Evolutionary conservation across 2,888 invertebrate species (phyloP), one percentile per base, ranked within the genome.

Genomic region (Synergus gifuensis): DNA sequence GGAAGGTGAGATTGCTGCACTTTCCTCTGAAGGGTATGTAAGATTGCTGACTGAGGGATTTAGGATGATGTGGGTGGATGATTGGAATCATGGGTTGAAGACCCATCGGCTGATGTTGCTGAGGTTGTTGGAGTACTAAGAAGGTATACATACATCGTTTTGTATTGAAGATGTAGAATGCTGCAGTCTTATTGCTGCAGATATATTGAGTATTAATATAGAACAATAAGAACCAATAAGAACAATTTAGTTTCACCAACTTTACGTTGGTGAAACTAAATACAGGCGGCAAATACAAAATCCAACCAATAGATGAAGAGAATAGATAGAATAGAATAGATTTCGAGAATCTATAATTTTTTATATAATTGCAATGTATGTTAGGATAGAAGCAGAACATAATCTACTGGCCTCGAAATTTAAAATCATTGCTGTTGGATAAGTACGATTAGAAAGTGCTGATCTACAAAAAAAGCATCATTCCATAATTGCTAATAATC

Each of bases 41-140:
- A 54, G 54, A 73, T 73, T 73, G 54, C 73, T 66, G 46, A 73
- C 73, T 36, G 28, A 73, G 28, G 54, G 54, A 36, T 73, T 54
- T 73, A 54, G 36, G 54, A 36, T 73, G 49, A 54, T 73, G 49
- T 73, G 28, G 54, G 36, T 66, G 66, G 66, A 42, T 40, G 66
- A 42, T 66, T 66, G 40, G n/a, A 54, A 73, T 73, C 12, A 9
- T 22, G 22, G 44, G 1, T 54, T 28, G 36, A 46, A 54, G 36
- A 69, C 9, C 40, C 63, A 54, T 54, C 3, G 54, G n/a, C n/a
- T 54, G n/a, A 7, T 54, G 54, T 54, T 54, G 2, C 54, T 54
- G 8, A 54, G n/a, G 3, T 64, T 60, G 22, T 60, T 60, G 11
- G 5, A 5, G 12, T n/a, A 22, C 22, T 60, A 22, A 60, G 22